Conservation (phyloP, 1,140 invertebrate genomes). For the Hycleus phaleratus region DNA sequence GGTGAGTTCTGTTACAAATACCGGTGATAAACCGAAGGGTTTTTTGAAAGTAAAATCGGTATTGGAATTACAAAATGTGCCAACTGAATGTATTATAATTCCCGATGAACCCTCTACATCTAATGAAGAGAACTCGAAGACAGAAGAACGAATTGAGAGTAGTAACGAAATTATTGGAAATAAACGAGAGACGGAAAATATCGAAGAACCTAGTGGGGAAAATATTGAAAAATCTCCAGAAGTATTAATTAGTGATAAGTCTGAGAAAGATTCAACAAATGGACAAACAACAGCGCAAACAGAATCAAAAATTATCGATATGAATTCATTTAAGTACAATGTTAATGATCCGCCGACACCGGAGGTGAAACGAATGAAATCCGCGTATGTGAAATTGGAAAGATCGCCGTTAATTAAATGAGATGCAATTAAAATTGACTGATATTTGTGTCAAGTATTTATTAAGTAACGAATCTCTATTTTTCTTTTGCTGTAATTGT, state of each 20-base stretch:
- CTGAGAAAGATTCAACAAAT: not conserved
- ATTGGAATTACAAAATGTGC: slow-evolving; percentile 24
- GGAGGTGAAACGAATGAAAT: not conserved
- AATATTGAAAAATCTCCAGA: not conserved
- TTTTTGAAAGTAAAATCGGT: slow-evolving; percentile 30
- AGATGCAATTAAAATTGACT: not conserved
- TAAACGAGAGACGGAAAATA: too few species aligned
- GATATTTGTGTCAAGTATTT: too few species aligned
- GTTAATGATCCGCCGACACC: not conserved
- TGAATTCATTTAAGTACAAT: not conserved
- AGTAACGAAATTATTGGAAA: too few species aligned
- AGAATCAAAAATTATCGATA: not conserved
- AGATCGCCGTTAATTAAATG: not conserved
- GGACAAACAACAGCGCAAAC: not conserved
- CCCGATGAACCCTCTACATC: slow-evolving; percentile 25
- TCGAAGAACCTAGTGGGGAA: too few species aligned
- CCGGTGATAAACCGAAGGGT: not conserved
- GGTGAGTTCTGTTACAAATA: not conserved
- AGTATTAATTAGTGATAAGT: not conserved
- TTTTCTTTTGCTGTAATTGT: too few species aligned
- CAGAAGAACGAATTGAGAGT: too few species aligned
- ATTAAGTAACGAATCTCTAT: too few species aligned
- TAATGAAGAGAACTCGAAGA: not conserved
- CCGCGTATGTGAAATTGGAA: not conserved
- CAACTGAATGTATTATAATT: slow-evolving; percentile 34